These are phyloP conservation scores for Gryllus longicercus DNA, from an alignment of 2,888 invertebrate genomes.

Conservation along the genomic window DNA sequence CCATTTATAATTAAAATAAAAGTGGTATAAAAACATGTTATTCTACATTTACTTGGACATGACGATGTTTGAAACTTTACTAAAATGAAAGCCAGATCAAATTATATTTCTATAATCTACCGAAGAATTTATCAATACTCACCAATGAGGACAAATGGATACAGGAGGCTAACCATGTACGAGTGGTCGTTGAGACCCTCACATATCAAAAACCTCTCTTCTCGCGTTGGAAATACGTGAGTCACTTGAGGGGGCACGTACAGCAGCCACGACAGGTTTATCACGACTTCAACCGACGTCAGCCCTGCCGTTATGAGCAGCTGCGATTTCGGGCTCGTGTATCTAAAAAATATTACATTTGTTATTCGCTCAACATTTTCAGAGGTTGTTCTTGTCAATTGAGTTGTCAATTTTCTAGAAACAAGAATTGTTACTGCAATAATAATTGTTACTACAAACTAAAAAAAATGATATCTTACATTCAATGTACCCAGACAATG, in stretches of 20 bases:
- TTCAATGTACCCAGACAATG: no score
- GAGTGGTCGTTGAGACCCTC: slow-evolving; percentile 51
- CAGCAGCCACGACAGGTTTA: slow-evolving; percentile 51
- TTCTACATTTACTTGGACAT: no score
- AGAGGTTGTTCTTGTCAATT: background rate
- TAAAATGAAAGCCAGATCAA: no score
- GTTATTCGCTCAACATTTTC: background rate
- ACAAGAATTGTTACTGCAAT: no score
- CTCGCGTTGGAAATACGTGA: slow-evolving; percentile 47
- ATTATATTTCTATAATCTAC: no score
- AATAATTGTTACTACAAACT: no score
- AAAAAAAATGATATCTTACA: no score
- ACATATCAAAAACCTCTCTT: slow-evolving; percentile 45
- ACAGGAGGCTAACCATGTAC: slow-evolving; percentile 52
- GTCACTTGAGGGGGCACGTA: slow-evolving; percentile 49
- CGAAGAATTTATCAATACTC: background rate
- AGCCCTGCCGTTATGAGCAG: slow-evolving; percentile 52
- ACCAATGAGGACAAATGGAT: slow-evolving; percentile 54
- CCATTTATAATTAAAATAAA: no score
- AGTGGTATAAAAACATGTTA: no score
- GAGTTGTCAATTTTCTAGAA: no score
- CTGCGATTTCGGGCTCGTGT: slow-evolving; percentile 51
- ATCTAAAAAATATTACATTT: slow-evolving; percentile 41
- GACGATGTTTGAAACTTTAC: no score
- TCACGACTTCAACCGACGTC: slow-evolving; percentile 50